Evolutionary conservation across 2,888 invertebrate species (phyloP), one percentile per base, ranked within the genome.

Genomic region (Eupithecia vulgata): DNA sequence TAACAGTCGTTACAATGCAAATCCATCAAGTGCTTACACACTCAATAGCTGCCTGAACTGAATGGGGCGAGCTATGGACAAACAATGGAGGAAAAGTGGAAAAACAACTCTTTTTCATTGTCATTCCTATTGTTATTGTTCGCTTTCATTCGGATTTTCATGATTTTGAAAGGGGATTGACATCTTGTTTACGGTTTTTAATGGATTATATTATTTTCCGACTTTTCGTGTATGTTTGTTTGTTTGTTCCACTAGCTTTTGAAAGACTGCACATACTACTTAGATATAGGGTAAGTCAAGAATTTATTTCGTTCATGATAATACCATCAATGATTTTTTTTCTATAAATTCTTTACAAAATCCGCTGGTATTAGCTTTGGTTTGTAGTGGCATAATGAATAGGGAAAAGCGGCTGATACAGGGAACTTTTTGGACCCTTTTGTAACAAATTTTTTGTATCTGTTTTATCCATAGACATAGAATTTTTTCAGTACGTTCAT

Each of bases 151-250:
- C 37, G 62, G 62, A 21, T 37, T 64, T 64, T 64, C 62, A 64
- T 64, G 37, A 64, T n/a, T 64, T 64, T 35, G 35, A 64, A 64
- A 64, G 12, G 62, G 34, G 62, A 64, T 64, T 64, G 62, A 64
- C 62, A 35, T 64, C n/a, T 64, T 6, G 8, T 10, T 62, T 12
- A 37, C n/a, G 6, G 3, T 64, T 64, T 64, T 37, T 64, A 64
- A 64, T 64, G 37, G 62, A 57, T 57, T 57, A 57, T 57, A 25
- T 57, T 57, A 25, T 57, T 21, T 25, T 12, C 3, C 5, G 57
- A 52, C 13, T 21, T 21, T 57, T 5, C 12, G 25, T 1, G 2
- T 21, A 3, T 48, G n/a, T 3, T 21, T 48, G n/a, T 21, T 21
- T 48, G n/a, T n/a, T n/a, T n/a, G n/a, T 48, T 48, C 1, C 10